Base-by-base conservation (phyloP, 2,113 vertebrate species). In the Poeciliopsis prolifica region DNA sequence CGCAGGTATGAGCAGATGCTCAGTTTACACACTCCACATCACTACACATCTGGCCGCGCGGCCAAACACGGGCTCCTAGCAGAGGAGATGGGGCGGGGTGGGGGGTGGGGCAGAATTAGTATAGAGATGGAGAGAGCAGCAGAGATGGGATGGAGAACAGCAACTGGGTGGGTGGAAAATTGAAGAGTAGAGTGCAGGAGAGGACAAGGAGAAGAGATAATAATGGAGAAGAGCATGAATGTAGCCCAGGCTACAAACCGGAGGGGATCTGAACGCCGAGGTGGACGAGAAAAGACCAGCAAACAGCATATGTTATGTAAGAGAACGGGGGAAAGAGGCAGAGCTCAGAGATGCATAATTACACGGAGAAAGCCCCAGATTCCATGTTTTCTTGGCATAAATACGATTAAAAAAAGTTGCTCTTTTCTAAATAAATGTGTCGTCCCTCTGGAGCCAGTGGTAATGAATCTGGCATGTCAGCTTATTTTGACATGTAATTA, bases 1-100 rank as follows among this genome's bases (percentile, higher is more conserved):
- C 77, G 77, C 69, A 79, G 74, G 78, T 73, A 5, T 17, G 67
- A 74, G 70, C 87, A 90, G 89, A 88, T 89, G 87, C 83, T 82
- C 65, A n/a, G 66, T 70, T 65, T 40, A 60, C 67, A 71, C 75
- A 69, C 54, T 42, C 72, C 37, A 77, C 73, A 63, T 65, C 24
- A 24, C 73, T 12, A 60, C 82, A 89, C 87, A 88, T 86, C 87
- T 89, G 88, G 74, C 11, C 2, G 13, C 4, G 61, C 17, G 31
- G 65, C 8, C 68, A 12, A 82, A 71, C 78, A 26, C 15, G 0
- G 19, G 75, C 79, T n/a, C 61, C 66, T 66, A 65, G 80, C 74
- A 80, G 51, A 29, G 62, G 65, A 74, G 13, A 28, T 66, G 31
- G 61, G 29, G 37, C 30, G 44, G 42, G 9, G 22, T 68, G 31